phyloP scores from a whole-genome alignment of 2,888 invertebrate genomes.

The Dilophus febrilis region DNA sequence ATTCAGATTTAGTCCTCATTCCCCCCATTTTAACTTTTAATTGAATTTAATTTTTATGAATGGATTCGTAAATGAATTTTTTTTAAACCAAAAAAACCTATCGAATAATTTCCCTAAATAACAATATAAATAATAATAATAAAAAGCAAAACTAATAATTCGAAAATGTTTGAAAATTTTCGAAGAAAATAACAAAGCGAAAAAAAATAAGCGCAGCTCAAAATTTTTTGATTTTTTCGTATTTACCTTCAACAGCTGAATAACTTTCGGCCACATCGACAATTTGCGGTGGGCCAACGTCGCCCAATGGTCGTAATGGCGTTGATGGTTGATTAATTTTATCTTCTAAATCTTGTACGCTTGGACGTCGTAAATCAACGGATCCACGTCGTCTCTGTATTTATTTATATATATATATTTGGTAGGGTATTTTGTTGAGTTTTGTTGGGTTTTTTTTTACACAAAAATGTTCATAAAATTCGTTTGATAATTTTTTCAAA shows the following conservation, averaged over 20 bases:
- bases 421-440: background rate
- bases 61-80: background rate
- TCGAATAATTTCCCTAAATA: no score
- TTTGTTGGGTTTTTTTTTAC: no score
- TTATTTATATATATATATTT: constrained; percentile 6
- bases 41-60: no score
- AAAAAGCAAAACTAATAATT: no score
- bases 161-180: background rate
- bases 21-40: no score
- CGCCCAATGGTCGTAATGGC: constrained; percentile 63
- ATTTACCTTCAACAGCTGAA: constrained; percentile 84
- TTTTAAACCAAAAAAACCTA: background rate
- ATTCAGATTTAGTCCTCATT: no score
- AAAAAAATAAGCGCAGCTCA: background rate
- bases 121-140: no score
- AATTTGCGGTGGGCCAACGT: constrained; percentile 73
- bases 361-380: constrained; percentile 76
- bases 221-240: background rate
- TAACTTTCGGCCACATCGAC: constrained; percentile 89
- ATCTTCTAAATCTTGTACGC: constrained; percentile 79
- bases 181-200: background rate
- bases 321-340: constrained; percentile 81
- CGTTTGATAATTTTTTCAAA: no score
- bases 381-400: constrained; percentile 68
- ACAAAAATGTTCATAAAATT: no score